phyloP scores from a whole-genome alignment of 2,113 vertebrate species.

The Mugil cephalus region DNA sequence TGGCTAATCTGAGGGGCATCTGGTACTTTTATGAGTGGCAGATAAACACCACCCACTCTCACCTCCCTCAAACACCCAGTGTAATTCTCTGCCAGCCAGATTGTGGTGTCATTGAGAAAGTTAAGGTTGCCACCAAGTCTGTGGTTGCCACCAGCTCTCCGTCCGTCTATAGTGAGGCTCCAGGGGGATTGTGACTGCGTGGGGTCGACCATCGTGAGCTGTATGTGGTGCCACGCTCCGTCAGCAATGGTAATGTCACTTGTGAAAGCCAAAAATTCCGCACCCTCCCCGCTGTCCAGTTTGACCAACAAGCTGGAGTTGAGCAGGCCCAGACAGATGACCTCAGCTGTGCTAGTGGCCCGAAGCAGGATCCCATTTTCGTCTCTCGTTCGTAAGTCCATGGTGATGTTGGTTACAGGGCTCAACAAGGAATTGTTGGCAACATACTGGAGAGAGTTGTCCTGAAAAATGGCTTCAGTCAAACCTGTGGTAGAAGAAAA shows the following conservation, averaged over 20 bases:
- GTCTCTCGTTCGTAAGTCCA: slow-evolving; percentile 90
- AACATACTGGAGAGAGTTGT: slow-evolving; percentile 82
- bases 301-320: slow-evolving; percentile 87
- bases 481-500: slow-evolving; percentile 83
- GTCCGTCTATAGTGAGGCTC: slow-evolving; percentile 85
- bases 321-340: slow-evolving; percentile 86
- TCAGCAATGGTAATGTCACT: slow-evolving; percentile 82
- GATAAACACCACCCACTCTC: slow-evolving; percentile 88
- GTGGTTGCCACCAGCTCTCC: slow-evolving; percentile 68
- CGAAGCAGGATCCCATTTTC: slow-evolving; percentile 85
- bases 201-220: slow-evolving; percentile 83
- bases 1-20: slow-evolving; percentile 77
- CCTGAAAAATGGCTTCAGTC: slow-evolving; percentile 88
- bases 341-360: slow-evolving; percentile 74
- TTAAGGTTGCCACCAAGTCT: slow-evolving; percentile 81
- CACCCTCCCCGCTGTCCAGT: slow-evolving; percentile 82
- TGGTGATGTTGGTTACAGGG: slow-evolving; percentile 81
- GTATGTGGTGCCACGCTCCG: slow-evolving; percentile 90
- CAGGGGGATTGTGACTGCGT: slow-evolving; percentile 78
- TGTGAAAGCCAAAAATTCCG: slow-evolving; percentile 82
- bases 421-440: slow-evolving; percentile 79
- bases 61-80: slow-evolving; percentile 92
- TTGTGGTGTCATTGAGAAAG: slow-evolving; percentile 83
- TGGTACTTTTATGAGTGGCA: slow-evolving; percentile 81
- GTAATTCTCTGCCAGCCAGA: slow-evolving; percentile 90